Conservation (phyloP, 2,797 vertebrate species). For the Eurystomus glaucurus region DNA sequence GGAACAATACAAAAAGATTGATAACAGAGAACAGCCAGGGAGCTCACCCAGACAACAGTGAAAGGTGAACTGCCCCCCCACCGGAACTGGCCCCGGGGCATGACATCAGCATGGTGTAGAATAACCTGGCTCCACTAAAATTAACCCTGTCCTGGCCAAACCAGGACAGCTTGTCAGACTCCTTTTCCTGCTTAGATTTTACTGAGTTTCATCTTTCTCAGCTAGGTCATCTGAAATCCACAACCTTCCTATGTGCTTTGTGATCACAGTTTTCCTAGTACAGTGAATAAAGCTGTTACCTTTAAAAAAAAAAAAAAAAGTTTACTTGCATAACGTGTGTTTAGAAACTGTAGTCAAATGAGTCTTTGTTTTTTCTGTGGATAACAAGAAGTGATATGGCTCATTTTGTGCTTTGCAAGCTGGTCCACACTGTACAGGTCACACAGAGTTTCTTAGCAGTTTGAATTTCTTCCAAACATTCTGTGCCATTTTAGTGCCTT, state of each 20-base stretch:
- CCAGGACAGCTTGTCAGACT: background rate
- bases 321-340: background rate
- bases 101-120: too few relatives aligned
- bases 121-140: too few relatives aligned
- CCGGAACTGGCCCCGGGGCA: too few relatives aligned
- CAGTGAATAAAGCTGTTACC: background rate
- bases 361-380: background rate
- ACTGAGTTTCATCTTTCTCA: background rate
- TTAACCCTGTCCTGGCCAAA: too few relatives aligned
- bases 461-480: conserved; percentile 9
- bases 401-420: background rate
- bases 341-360: background rate
- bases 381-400: background rate
- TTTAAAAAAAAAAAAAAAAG: background rate
- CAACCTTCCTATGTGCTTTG: background rate
- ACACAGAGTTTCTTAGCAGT: background rate
- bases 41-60: too few relatives aligned
- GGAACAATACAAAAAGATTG: too few relatives aligned
- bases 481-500: background rate
- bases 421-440: background rate
- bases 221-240: background rate
- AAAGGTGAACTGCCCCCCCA: too few relatives aligned
- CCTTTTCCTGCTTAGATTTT: background rate
- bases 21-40: too few relatives aligned
- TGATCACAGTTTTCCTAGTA: background rate